Evolutionary conservation across 1,140 invertebrate genomes (phyloP).

Genomic region (Cepaea nemoralis): DNA sequence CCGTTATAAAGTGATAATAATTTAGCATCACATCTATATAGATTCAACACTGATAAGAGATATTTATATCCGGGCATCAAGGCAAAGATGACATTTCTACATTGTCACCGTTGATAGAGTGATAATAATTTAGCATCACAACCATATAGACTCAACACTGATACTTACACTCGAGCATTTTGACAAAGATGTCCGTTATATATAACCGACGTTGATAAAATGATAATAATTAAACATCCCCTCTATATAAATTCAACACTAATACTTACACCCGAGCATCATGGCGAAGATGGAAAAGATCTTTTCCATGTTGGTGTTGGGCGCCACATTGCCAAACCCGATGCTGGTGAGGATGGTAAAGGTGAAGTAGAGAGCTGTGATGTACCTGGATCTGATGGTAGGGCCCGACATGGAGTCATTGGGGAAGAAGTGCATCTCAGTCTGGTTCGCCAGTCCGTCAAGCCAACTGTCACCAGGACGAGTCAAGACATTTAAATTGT

Average conservation of each 20-base stretch:
- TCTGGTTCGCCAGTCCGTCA: constrained; percentile 82
- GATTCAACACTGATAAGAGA: too few relatives aligned
- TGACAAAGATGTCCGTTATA: constrained; percentile 75
- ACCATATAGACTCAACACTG: too few relatives aligned
- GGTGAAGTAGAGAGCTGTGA: constrained; percentile 96
- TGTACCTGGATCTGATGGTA: constrained; percentile 77
- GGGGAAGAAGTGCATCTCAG: constrained; percentile 63
- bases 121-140: not conserved
- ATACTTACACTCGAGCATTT: constrained; percentile 72
- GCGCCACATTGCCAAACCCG: constrained; percentile 97
- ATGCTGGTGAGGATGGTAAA: constrained; percentile 95
- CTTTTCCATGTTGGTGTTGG: constrained; percentile 94
- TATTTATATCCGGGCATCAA: too few relatives aligned
- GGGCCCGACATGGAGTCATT: constrained; percentile 70
- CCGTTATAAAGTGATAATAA: too few relatives aligned
- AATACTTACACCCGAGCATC: constrained; percentile 72
- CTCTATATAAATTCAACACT: too few relatives aligned
- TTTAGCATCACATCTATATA: too few relatives aligned
- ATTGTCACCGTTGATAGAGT: too few relatives aligned
- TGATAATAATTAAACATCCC: not conserved
- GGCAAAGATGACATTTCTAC: too few relatives aligned
- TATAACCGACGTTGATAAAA: too few relatives aligned
- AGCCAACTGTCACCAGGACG: constrained; percentile 79
- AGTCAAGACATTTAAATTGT: too few relatives aligned
- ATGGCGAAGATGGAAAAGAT: constrained; percentile 76